Conservation (phyloP, 1,140 invertebrate species). For the Acromyrmex charruanus region DNA sequence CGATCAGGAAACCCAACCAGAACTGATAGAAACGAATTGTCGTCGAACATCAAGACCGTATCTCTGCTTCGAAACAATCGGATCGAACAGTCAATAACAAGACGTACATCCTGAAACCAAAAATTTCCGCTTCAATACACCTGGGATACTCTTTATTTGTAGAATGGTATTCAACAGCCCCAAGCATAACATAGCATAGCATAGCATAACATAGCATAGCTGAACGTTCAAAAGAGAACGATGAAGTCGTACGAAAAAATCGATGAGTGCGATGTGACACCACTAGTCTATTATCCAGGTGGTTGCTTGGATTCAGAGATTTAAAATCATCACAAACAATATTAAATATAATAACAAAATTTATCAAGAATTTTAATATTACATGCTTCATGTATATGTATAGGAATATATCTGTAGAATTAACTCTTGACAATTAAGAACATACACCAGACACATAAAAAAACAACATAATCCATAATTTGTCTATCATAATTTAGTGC, state of each 20-base stretch:
- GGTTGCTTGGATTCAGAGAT: constrained; percentile 64
- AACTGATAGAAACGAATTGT: constrained; percentile 9
- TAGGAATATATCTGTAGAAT: background rate
- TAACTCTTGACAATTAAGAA: constrained; percentile 37
- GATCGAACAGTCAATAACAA: constrained; percentile 39
- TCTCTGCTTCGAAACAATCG: background rate
- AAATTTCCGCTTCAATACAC: constrained; percentile 65
- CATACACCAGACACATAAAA: background rate
- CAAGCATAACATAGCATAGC: constrained; percentile 69
- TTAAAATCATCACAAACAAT: background rate
- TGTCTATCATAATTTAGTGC: background rate
- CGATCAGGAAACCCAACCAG: constrained; percentile 65
- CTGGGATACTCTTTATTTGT: constrained; percentile 71
- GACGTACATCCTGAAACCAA: constrained; percentile 21
- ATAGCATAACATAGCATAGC: constrained; percentile 39
- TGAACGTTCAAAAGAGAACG: constrained; percentile 77
- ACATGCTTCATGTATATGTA: background rate
- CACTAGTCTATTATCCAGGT: constrained; percentile 81
- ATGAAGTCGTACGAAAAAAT: constrained; percentile 83
- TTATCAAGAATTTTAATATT: background rate
- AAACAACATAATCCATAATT: background rate
- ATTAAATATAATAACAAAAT: background rate
- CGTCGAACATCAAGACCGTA: background rate
- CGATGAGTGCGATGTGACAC: constrained; percentile 76
- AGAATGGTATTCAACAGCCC: constrained; percentile 87